Evolutionary conservation across 2,888 invertebrate genomes (phyloP).

Genomic region (Oscheius sp.): DNA sequence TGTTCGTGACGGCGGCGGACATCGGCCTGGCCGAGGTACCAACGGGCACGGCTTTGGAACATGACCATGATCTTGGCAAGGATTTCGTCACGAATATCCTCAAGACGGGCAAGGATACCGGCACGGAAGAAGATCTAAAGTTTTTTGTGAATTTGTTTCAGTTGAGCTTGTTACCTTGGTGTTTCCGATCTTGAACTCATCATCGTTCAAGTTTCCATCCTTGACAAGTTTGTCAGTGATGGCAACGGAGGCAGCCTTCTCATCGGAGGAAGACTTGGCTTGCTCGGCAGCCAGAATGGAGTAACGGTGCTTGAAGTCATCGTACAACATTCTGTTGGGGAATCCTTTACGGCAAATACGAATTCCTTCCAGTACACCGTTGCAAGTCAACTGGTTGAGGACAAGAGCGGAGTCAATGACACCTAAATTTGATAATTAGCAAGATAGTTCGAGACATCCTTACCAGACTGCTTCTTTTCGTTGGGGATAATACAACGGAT

Average conservation of each 20-base stretch:
- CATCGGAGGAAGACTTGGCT: constrained; percentile 65
- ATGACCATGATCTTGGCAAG: constrained; percentile 91
- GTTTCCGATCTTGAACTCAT: constrained; percentile 95
- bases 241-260: constrained; percentile 75
- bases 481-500: constrained; percentile 94
- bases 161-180: constrained; percentile 79
- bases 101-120: constrained; percentile 99
- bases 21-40: constrained; percentile 61
- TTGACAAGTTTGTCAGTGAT: constrained; percentile 68
- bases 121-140: constrained; percentile 97
- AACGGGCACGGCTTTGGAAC: constrained; percentile 76
- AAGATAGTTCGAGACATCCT: not conserved
- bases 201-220: constrained; percentile 84
- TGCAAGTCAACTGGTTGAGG: constrained; percentile 98
- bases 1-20: constrained; percentile 66
- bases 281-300: constrained; percentile 70
- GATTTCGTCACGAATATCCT: constrained; percentile 99
- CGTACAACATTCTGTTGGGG: constrained; percentile 99
- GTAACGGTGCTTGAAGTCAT: constrained; percentile 93
- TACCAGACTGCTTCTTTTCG: constrained; percentile 79
- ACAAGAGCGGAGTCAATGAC: constrained; percentile 96
- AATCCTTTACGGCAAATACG: constrained; percentile 99
- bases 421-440: not conserved
- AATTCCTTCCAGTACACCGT: constrained; percentile 99
- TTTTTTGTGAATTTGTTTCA: too few species aligned